Percentiles rank a stretch among this genome's conserved stretches.
phyloP scores from a whole-genome alignment of 1,140 invertebrate genomes.

The Oncopeltus fasciatus region DNA sequence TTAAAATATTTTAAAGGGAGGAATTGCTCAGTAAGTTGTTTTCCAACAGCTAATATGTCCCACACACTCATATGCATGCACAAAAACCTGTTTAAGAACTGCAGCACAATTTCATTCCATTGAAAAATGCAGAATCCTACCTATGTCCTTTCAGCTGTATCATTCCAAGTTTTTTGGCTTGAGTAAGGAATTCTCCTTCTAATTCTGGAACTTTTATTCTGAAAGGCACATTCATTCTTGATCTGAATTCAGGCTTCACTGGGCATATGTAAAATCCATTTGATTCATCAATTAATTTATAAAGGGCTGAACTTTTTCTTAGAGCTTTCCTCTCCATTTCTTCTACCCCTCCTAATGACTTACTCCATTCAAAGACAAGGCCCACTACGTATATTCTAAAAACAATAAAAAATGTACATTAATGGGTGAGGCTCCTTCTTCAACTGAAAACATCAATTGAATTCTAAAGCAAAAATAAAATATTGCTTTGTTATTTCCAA shows the following conservation, averaged over 20 bases:
- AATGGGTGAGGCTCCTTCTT: too few relatives aligned
- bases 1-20: too few relatives aligned
- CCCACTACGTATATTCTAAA: conserved; percentile 83
- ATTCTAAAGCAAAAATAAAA: too few relatives aligned
- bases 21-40: too few relatives aligned
- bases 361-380: conserved; percentile 83
- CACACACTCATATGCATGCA: too few relatives aligned
- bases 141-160: conserved; percentile 90
- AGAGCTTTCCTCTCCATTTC: conserved; percentile 57
- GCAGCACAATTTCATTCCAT: too few relatives aligned
- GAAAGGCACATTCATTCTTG: conserved; percentile 87
- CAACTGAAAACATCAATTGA: too few relatives aligned
- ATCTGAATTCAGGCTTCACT: conserved; percentile 46
- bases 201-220: conserved; percentile 62
- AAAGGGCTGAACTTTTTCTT: conserved; percentile 65
- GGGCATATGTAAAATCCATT: conserved; percentile 78
- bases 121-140: too few relatives aligned
- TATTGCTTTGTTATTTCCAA: too few relatives aligned
- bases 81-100: too few relatives aligned
- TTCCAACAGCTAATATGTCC: too few relatives aligned
- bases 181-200: conserved; percentile 76
- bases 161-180: conserved; percentile 60
- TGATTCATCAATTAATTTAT: conserved; percentile 70
- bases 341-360: conserved; percentile 66
- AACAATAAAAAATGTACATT: too few relatives aligned